phyloP scores from a whole-genome alignment of 2,113 vertebrate genomes.

The Dicrurus megarhynchus region DNA sequence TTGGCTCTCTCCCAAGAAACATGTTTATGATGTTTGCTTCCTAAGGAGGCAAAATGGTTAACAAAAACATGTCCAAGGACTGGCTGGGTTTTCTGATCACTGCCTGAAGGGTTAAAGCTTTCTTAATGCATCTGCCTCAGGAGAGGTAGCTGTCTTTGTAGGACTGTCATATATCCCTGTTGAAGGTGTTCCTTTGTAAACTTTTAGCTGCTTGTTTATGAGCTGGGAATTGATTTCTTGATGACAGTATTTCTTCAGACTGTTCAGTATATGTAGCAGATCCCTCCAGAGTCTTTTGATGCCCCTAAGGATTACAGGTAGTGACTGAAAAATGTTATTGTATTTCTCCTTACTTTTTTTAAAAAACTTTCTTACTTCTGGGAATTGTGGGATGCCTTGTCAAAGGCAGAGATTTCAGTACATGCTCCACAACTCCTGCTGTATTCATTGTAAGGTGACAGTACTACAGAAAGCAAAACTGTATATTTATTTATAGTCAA shows the following conservation, averaged over 20 bases:
- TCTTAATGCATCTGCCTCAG: background rate
- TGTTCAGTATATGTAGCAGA: background rate
- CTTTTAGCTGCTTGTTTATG: background rate
- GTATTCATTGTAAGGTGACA: background rate
- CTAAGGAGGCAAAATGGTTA: background rate
- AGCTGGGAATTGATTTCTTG: background rate
- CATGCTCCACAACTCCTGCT: background rate
- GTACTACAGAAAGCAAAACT: background rate
- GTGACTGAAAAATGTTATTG: background rate
- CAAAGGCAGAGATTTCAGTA: background rate
- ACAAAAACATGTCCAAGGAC: background rate
- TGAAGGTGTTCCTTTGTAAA: background rate
- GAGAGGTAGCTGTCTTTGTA: background rate
- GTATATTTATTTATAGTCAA: background rate
- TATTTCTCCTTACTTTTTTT: background rate
- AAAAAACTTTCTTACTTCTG: background rate
- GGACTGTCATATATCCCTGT: background rate
- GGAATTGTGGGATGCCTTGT: background rate
- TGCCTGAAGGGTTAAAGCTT: background rate
- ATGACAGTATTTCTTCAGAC: background rate
- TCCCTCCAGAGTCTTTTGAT: background rate
- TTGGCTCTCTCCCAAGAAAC: background rate
- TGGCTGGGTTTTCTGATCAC: background rate
- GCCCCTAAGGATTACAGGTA: background rate
- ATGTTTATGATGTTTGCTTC: background rate